A percentile compares a stretch with the other conserved stretches of the same genome.
phyloP scores from a whole-genome alignment of 53 echinoderm and acorn worm genomes.

The Paelopatides confundens region DNA sequence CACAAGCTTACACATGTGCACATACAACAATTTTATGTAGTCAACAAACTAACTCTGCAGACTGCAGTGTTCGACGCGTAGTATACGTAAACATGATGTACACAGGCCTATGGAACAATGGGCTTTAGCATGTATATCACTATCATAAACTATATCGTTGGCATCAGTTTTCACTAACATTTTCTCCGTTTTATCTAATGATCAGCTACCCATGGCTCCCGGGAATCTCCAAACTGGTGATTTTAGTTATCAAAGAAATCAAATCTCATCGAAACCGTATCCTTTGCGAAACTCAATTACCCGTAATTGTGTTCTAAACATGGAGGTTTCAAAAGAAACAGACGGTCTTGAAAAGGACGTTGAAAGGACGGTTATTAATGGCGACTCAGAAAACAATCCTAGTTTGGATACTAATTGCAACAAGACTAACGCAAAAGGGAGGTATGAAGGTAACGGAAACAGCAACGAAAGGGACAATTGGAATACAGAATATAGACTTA shows the following conservation, averaged over 20 bases:
- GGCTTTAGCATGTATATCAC: neutral
- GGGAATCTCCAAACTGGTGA: conserved; percentile 96
- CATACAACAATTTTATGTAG: no score
- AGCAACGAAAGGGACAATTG: neutral
- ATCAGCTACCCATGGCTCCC: conserved; percentile 90
- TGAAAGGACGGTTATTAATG: neutral
- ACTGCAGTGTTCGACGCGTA: no score
- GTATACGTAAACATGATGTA: neutral
- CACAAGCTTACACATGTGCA: no score
- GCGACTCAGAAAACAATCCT: conserved; percentile 39
- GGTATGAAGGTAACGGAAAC: neutral
- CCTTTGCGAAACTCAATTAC: conserved; percentile 69
- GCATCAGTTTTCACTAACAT: conserved; percentile 1
- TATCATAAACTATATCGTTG: neutral
- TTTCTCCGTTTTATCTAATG: conserved; percentile 24
- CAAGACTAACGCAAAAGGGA: neutral
- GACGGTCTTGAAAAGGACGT: conserved; percentile 3
- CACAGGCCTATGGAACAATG: neutral
- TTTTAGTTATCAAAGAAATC: conserved; percentile 86
- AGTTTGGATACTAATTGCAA: conserved; percentile 23
- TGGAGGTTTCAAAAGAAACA: conserved; percentile 40
- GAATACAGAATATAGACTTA: conserved; percentile 46
- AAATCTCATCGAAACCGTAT: conserved; percentile 74
- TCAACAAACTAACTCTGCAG: no score
- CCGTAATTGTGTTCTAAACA: conserved; percentile 52